Evolutionary conservation across 1,140 invertebrate genomes (phyloP).

Genomic region (Aphelenchoides besseyi): DNA sequence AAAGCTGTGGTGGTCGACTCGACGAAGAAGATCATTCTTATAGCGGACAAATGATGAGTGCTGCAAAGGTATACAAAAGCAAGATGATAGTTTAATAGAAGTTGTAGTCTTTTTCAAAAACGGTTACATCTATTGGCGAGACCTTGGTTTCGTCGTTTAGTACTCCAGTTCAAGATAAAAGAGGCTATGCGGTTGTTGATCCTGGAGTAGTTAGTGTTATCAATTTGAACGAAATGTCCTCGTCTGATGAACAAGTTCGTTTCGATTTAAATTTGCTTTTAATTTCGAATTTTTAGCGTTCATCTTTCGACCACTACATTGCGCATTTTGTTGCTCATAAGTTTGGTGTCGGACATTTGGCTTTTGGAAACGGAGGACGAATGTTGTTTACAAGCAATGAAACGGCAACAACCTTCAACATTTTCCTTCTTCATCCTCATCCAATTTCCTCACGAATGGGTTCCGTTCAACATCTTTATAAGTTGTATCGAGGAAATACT

Average conservation of each 20-base stretch:
- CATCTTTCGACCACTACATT: conserved; percentile 68
- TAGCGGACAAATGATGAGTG: conserved; percentile 87
- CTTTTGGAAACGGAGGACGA: conserved; percentile 86
- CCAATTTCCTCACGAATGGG: conserved; percentile 79
- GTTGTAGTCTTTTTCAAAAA: conserved; percentile 65
- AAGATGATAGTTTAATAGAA: conserved; percentile 9
- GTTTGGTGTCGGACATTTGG: conserved; percentile 81
- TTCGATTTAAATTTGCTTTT: conserved; percentile 6
- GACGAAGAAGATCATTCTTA: conserved; percentile 78
- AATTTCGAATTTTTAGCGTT: neutral
- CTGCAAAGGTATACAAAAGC: conserved; percentile 73
- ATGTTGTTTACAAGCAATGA: conserved; percentile 85
- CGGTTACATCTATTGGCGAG: conserved; percentile 77
- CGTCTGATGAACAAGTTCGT: conserved; percentile 63
- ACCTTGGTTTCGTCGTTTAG: conserved; percentile 71
- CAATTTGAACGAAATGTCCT: conserved; percentile 72
- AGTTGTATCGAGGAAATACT: conserved; percentile 77
- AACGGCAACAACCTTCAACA: conserved; percentile 89
- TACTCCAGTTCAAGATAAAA: conserved; percentile 8
- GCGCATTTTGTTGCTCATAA: conserved; percentile 89
- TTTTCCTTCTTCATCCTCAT: conserved; percentile 89
- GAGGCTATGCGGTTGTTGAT: conserved; percentile 46
- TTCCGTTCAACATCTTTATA: conserved; percentile 91
- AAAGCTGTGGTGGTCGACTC: conserved; percentile 78
- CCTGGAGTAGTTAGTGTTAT: conserved; percentile 80